Percentiles rank a stretch among this genome's conserved stretches.
phyloP scores from a whole-genome alignment of 2,888 invertebrate species.

The Ophraella communa region DNA sequence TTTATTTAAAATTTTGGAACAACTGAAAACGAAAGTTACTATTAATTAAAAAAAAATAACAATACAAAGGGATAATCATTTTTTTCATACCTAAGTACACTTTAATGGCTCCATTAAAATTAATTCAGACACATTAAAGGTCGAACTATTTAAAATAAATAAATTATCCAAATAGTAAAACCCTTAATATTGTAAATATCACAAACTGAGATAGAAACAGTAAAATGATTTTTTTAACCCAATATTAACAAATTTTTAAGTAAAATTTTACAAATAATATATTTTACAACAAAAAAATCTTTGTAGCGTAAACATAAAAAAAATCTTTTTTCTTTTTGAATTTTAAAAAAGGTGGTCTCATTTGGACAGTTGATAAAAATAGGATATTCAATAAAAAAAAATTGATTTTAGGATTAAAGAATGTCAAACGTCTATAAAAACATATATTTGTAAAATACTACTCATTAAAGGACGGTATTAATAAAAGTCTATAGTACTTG shows the following conservation, averaged over 20 bases:
- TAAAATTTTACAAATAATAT: background rate
- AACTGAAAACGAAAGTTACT: background rate
- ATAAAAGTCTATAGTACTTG: no score
- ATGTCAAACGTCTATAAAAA: no score
- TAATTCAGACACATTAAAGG: background rate
- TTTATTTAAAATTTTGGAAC: conserved; percentile 34
- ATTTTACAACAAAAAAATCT: no score
- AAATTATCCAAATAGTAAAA: background rate
- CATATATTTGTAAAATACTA: no score
- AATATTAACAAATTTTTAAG: background rate
- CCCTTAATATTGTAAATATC: background rate
- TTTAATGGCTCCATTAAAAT: background rate
- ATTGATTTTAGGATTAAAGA: no score
- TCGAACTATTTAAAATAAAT: background rate
- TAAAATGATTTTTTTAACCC: no score
- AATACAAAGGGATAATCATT: background rate
- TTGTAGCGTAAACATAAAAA: no score
- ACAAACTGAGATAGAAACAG: background rate
- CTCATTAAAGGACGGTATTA: no score
- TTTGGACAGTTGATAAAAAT: no score
- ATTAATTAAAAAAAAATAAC: background rate
- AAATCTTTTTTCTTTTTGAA: no score
- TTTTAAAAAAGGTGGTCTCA: no score
- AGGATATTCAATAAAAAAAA: no score
- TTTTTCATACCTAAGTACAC: conserved; percentile 9